These are phyloP conservation scores for Labeo catla DNA, from an alignment of 2,113 vertebrate species.

Conservation along the genomic window DNA sequence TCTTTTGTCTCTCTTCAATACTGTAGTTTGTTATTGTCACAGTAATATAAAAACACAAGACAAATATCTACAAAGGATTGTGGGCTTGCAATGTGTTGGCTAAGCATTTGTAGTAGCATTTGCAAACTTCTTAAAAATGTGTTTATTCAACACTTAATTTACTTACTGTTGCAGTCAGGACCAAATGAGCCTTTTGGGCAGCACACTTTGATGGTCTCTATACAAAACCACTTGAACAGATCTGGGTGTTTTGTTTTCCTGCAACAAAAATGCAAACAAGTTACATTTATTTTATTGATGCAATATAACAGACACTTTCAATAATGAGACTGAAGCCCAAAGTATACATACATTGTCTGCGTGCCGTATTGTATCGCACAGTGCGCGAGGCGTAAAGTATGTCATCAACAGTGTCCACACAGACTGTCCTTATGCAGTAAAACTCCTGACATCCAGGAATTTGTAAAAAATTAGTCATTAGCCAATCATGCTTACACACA, in stretches of 20 bases:
- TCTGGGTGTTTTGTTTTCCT: constrained; percentile 89
- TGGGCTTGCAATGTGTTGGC: not conserved
- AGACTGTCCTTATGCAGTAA: not conserved
- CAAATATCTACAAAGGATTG: not conserved
- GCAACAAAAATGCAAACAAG: constrained; percentile 15
- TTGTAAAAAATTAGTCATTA: not conserved
- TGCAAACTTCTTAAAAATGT: not conserved
- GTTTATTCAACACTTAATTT: not conserved
- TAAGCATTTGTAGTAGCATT: not conserved
- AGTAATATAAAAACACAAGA: not conserved
- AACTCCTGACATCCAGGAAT: too few relatives aligned
- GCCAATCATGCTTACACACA: not conserved
- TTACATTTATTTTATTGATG: not conserved
- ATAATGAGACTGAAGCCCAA: not conserved
- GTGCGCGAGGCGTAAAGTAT: not conserved
- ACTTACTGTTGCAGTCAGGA: constrained; percentile 84
- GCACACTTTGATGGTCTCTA: constrained; percentile 86
- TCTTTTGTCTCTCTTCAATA: not conserved
- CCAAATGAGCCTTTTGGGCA: constrained; percentile 89
- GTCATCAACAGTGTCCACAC: not conserved
- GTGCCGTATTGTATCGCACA: not conserved
- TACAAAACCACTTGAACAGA: constrained; percentile 92
- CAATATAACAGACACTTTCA: not conserved
- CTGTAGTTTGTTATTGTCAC: not conserved
- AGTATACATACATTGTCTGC: not conserved